Conservation (phyloP, 2,113 vertebrate genomes). For the Platichthys stellatus region DNA sequence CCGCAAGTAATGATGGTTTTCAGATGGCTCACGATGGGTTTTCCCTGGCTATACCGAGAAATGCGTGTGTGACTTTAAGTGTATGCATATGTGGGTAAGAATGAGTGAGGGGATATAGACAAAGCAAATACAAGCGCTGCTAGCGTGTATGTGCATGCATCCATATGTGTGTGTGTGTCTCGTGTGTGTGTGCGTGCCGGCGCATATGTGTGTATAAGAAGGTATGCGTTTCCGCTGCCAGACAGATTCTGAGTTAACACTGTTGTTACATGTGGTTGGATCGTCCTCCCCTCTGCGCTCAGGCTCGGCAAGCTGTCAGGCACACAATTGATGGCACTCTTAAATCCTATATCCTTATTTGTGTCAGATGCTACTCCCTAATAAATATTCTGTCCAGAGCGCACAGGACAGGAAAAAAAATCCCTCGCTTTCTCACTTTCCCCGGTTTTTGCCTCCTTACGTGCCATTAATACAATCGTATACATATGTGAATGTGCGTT, state of each 20-base stretch:
- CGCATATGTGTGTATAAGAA: constrained; percentile 63
- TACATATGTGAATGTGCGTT: constrained; percentile 62
- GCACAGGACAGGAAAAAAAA: constrained; percentile 65
- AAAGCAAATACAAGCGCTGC: constrained; percentile 66
- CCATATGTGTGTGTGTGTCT: constrained; percentile 38
- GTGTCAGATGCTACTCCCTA: constrained; percentile 79
- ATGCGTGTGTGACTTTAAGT: constrained; percentile 58
- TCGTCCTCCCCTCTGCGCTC: constrained; percentile 73
- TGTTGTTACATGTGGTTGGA: constrained; percentile 83
- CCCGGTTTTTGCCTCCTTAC: constrained; percentile 57
- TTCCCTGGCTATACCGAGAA: constrained; percentile 37
- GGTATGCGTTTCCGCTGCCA: constrained; percentile 74
- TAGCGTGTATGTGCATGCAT: constrained; percentile 44
- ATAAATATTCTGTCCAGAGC: constrained; percentile 79
- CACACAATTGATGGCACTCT: constrained; percentile 79
- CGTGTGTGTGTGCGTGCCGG: constrained; percentile 49
- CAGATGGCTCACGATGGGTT: constrained; percentile 55
- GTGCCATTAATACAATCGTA: constrained; percentile 69
- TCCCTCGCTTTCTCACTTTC: constrained; percentile 31
- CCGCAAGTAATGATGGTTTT: constrained; percentile 58
- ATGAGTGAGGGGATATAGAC: constrained; percentile 41
- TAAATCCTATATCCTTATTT: constrained; percentile 83
- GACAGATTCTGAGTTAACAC: constrained; percentile 80
- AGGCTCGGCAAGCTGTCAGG: constrained; percentile 79
- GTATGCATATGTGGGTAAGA: constrained; percentile 60